Percentiles rank a stretch among this genome's conserved stretches.
Conservation (phyloP, 2,888 invertebrate species). For the Parnassius mnemosyne region DNA sequence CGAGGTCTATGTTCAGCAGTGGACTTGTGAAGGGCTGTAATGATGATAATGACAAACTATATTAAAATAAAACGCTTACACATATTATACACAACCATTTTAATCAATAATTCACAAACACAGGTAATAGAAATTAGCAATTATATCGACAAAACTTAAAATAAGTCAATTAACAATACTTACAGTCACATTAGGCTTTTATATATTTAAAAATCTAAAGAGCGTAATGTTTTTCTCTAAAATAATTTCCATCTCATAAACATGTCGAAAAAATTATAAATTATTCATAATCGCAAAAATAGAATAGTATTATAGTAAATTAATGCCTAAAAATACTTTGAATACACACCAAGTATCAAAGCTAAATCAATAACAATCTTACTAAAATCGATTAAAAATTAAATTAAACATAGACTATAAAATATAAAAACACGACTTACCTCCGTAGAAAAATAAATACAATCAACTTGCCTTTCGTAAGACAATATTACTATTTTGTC, state of each 20-base stretch:
- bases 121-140: constrained; percentile 13
- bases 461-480: background rate
- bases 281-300: constrained; percentile 2
- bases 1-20: no score
- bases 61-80: background rate
- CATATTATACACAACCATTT: constrained; percentile 16
- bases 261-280: background rate
- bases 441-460: constrained; percentile 10
- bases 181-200: constrained; percentile 8
- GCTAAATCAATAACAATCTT: constrained; percentile 3
- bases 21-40: no score
- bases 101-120: constrained; percentile 16
- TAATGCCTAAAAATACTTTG: constrained; percentile 2
- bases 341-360: constrained; percentile 5
- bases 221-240: background rate
- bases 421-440: constrained; percentile 12
- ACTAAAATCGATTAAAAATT: background rate
- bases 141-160: constrained; percentile 20
- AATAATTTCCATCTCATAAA: background rate
- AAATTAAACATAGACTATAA: constrained; percentile 9
- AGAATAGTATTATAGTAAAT: background rate
- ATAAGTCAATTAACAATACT: constrained; percentile 8
- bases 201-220: background rate
- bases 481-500: background rate
- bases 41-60: no score